These are phyloP conservation scores for Thysanoteuthis rhombus DNA, from an alignment of 2,888 invertebrate species.

Conservation along the genomic window DNA sequence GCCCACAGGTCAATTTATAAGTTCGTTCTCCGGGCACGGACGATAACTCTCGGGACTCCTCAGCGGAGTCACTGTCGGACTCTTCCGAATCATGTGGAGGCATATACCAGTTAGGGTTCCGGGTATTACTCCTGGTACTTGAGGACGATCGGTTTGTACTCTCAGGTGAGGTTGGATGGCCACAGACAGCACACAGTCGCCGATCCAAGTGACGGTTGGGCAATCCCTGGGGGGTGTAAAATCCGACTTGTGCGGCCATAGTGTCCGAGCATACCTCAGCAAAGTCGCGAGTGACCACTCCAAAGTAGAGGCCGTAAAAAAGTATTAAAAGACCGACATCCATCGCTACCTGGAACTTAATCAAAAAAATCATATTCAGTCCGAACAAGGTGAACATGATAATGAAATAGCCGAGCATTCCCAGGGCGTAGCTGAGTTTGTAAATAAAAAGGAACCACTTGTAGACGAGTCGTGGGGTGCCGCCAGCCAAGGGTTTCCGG, in stretches of 20 bases:
- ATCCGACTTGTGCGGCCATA: slow-evolving; percentile 98
- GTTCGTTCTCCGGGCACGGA: slow-evolving; percentile 87
- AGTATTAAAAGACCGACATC: slow-evolving; percentile 87
- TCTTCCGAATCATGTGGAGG: slow-evolving; percentile 69
- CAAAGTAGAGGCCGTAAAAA: slow-evolving; percentile 98
- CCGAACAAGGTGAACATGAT: slow-evolving; percentile 93
- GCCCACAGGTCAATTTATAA: slow-evolving; percentile 91
- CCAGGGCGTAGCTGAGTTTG: slow-evolving; percentile 76
- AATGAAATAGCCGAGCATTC: slow-evolving; percentile 86
- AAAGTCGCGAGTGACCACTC: slow-evolving; percentile 93
- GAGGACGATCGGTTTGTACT: slow-evolving; percentile 69
- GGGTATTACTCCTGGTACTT: background rate
- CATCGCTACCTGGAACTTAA: slow-evolving; percentile 73
- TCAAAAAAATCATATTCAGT: slow-evolving; percentile 74
- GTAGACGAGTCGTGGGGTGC: slow-evolving; percentile 97
- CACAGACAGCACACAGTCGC: slow-evolving; percentile 96
- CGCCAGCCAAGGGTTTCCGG: slow-evolving; percentile 86
- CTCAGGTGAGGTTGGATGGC: slow-evolving; percentile 81
- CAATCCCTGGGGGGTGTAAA: slow-evolving; percentile 94
- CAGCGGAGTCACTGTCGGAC: slow-evolving; percentile 83
- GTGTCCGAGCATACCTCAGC: slow-evolving; percentile 98
- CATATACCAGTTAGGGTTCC: background rate
- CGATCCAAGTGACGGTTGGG: slow-evolving; percentile 91
- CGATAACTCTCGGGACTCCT: slow-evolving; percentile 71
- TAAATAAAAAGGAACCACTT: slow-evolving; percentile 99